phyloP scores from a whole-genome alignment of 1,140 invertebrate genomes.

The Geopemphigus sp. region DNA sequence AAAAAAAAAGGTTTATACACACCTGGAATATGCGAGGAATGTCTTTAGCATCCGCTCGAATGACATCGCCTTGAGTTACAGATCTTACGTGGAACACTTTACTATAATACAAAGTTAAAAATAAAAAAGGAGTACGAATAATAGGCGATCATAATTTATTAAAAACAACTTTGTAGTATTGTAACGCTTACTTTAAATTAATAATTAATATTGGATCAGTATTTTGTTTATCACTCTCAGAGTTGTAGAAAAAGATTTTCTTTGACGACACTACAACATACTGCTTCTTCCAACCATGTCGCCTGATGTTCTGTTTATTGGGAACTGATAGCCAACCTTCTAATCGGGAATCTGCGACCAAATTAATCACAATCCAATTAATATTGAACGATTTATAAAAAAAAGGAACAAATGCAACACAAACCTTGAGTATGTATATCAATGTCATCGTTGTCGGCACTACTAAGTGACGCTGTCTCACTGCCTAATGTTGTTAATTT shows the following conservation, averaged over 20 bases:
- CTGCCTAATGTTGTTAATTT: constrained; percentile 74
- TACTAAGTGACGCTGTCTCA: constrained; percentile 87
- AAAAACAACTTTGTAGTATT: not conserved
- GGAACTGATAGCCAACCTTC: constrained; percentile 96
- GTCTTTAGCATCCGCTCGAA: constrained; percentile 96
- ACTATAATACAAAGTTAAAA: constrained; percentile 59
- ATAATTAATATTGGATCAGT: constrained; percentile 91
- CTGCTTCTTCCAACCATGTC: constrained; percentile 95
- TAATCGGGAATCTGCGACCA: constrained; percentile 67
- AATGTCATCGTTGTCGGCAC: constrained; percentile 81
- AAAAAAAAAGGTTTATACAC: constrained; percentile 46
- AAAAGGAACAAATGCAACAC: not conserved
- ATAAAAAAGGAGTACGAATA: constrained; percentile 26
- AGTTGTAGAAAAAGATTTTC: constrained; percentile 97
- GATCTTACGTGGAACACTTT: constrained; percentile 98
- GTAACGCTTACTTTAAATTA: constrained; percentile 76
- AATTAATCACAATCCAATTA: not conserved
- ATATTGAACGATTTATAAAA: not conserved
- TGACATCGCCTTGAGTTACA: constrained; percentile 97
- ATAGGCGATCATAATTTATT: not conserved
- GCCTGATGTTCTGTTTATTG: constrained; percentile 90
- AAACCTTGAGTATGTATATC: constrained; percentile 60
- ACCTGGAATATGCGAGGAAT: constrained; percentile 98
- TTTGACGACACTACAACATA: constrained; percentile 95
- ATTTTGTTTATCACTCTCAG: constrained; percentile 90